Evolutionary conservation across 1,140 invertebrate species (phyloP), one percentile per base, ranked within the genome.

Genomic region (Catajapyx aquilonaris): DNA sequence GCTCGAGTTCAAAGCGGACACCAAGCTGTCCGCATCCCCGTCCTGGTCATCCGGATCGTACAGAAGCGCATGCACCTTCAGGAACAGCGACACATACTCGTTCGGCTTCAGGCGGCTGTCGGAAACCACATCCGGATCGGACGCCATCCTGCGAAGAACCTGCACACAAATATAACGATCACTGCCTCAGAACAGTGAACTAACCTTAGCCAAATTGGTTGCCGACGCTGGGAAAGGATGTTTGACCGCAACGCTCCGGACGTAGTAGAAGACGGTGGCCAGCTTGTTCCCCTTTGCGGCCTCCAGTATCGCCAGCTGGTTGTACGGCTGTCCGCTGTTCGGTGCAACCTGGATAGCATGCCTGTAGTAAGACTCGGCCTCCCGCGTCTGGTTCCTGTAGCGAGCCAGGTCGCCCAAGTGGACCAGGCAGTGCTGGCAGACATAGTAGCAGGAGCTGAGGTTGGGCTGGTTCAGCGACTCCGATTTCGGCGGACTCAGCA

Each of bases 401-500:
- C 83, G 66, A 21, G 81, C 78, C 54, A 87, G 69, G 53, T 86
- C 83, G 3, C 83, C 83, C 9, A 86, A 60, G 56, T 86, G 83
- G 30, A 87, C 79, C 18, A 85, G 62, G 52, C 80, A 85, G 55
- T 86, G 76, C 47, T 86, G 81, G 50, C 78, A 81, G 36, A 83
- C 74, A 51, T 86, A 86, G 37, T 77, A 65, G 49, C 76, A 79
- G 2, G 77, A 80, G 20, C 66, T 71, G 40, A 68, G 67, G 43
- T 77, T 69, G 11, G 76, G 74, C 30, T 64, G 53, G 19, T 50
- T 44, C 16, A 48, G 54, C 51, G 28, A 63, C 48, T 50, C 56
- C 48, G 45, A 54, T 48, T 51, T 60, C 57, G 50, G 60, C 15
- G 44, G 54, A 37, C 48, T 53, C 19, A 47, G 53, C 31, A 62